These are phyloP conservation scores for Porites australiensis DNA, from an alignment of 64 coral and sea anemone genomes.

Conservation along the genomic window DNA sequence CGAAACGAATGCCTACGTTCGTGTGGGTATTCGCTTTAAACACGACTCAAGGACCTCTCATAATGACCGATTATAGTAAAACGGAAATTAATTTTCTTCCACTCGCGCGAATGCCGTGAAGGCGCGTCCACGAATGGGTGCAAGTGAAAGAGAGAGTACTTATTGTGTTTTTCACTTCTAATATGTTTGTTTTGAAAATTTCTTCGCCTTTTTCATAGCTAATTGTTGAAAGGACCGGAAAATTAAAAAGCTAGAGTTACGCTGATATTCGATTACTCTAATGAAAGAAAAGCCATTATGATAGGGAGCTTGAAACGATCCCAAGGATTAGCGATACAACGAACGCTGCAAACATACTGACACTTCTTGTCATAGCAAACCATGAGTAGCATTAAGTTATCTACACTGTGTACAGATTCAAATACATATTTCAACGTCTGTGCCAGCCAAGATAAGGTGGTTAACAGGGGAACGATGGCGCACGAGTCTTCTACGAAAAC, in stretches of 20 bases:
- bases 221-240: constrained; percentile 20
- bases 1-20: constrained; percentile 1
- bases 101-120: neutral
- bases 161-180: neutral
- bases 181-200: constrained; percentile 48
- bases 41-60: constrained; percentile 4
- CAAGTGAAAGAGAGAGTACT: neutral
- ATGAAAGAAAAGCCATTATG: constrained; percentile 12
- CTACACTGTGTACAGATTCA: constrained; percentile 3
- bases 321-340: neutral
- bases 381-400: constrained; percentile 20
- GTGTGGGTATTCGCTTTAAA: neutral
- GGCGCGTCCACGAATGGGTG: neutral
- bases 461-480: neutral
- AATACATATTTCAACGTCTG: constrained; percentile 37
- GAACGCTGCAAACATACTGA: constrained; percentile 29
- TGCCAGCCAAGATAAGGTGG: constrained; percentile 12
- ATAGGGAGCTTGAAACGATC: neutral
- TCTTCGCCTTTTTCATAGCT: neutral
- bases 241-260: constrained; percentile 30
- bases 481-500: neutral
- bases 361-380: neutral
- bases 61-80: constrained; percentile 10
- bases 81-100: constrained; percentile 20
- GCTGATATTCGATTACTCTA: neutral